Conservation (phyloP, 1,140 invertebrate genomes). For the Drosophila quadrilineata region DNA sequence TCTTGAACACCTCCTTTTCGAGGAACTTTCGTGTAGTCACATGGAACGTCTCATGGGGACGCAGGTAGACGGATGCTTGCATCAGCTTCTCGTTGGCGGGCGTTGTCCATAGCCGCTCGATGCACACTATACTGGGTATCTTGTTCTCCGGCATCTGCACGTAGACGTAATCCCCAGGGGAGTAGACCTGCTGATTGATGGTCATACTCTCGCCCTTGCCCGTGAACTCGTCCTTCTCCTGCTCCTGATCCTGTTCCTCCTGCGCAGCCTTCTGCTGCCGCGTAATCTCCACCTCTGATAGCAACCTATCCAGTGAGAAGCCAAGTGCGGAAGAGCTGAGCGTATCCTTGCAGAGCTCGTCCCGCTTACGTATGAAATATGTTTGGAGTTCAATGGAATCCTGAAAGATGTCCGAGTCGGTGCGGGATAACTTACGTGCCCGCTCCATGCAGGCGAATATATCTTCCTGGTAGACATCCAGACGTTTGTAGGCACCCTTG, state of each 20-base stretch:
- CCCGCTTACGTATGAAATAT: constrained; percentile 92
- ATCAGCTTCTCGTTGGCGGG: constrained; percentile 92
- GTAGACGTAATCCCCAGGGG: constrained; percentile 77
- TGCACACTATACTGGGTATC: constrained; percentile 91
- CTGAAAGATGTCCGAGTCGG: constrained; percentile 94
- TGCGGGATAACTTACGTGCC: constrained; percentile 91
- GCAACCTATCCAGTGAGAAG: constrained; percentile 89
- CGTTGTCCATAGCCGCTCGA: constrained; percentile 94
- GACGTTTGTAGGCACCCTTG: constrained; percentile 92
- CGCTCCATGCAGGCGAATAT: constrained; percentile 96
- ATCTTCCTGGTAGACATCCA: constrained; percentile 98
- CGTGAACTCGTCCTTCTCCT: constrained; percentile 65
- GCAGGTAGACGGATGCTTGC: constrained; percentile 89
- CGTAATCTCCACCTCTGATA: constrained; percentile 88
- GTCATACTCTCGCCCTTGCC: constrained; percentile 78
- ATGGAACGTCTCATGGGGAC: constrained; percentile 97
- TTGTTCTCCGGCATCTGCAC: constrained; percentile 77
- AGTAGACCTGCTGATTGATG: constrained; percentile 79
- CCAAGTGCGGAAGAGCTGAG: constrained; percentile 93
- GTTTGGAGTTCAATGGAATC: constrained; percentile 96
- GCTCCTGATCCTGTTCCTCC: constrained; percentile 88
- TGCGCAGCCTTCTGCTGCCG: constrained; percentile 91
- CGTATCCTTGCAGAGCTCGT: constrained; percentile 88
- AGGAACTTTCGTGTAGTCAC: constrained; percentile 96
- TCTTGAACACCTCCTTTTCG: constrained; percentile 97